phyloP scores from a whole-genome alignment of 1,140 invertebrate genomes.

The Zophobas morio region DNA sequence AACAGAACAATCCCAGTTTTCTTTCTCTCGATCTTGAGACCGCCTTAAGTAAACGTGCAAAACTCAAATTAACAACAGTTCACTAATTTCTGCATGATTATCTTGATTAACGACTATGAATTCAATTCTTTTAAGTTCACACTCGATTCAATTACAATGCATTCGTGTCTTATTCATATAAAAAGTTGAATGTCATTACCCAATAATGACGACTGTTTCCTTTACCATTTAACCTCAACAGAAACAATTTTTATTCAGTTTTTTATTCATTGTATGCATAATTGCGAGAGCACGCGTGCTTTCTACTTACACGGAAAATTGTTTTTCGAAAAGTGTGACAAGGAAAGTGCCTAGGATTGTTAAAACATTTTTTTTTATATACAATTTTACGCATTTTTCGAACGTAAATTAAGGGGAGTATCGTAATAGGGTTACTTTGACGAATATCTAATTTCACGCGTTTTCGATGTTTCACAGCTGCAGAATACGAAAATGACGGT shows the following conservation, averaged over 20 bases:
- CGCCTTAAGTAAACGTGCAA: not conserved
- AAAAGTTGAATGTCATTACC: conserved; percentile 31
- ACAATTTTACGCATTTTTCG: too few relatives aligned
- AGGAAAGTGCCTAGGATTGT: too few relatives aligned
- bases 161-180: conserved; percentile 12
- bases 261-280: conserved; percentile 30
- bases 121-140: conserved; percentile 11
- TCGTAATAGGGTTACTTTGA: too few relatives aligned
- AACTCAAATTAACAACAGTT: not conserved
- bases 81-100: conserved; percentile 5
- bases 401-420: too few relatives aligned
- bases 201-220: conserved; percentile 19
- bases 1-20: not conserved
- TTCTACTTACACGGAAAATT: not conserved
- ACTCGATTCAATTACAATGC: conserved; percentile 24
- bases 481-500: too few relatives aligned
- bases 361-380: too few relatives aligned
- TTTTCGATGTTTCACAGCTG: too few relatives aligned
- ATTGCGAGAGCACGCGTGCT: conserved; percentile 21
- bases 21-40: not conserved
- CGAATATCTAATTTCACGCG: too few relatives aligned
- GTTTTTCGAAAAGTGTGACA: too few relatives aligned
- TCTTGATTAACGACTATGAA: conserved; percentile 2
- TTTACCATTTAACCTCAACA: conserved; percentile 35
- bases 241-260: conserved; percentile 29